phyloP scores from a whole-genome alignment of 2,113 vertebrate species.

The Ictalurus furcatus region DNA sequence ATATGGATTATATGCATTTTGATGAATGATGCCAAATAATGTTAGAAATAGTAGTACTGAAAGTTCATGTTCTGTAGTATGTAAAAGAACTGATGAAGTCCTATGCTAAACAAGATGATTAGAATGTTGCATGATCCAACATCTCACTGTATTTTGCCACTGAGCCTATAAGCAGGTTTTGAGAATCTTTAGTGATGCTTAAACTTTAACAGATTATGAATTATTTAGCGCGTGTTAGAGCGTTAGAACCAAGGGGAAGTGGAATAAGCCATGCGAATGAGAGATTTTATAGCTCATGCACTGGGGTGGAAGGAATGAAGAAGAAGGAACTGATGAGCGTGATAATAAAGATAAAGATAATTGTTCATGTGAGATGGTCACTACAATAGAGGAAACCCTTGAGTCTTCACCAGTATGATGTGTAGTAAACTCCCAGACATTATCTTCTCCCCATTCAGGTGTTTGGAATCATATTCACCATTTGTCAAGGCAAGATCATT shows the following conservation, averaged over 20 bases:
- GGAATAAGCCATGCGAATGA: not conserved
- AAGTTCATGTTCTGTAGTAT: not conserved
- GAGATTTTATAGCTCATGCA: not conserved
- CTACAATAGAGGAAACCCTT: not conserved
- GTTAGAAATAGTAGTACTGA: not conserved
- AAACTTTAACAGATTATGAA: not conserved
- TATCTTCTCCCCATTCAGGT: conserved; percentile 72
- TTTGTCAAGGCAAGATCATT: conserved; percentile 87
- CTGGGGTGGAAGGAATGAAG: not conserved
- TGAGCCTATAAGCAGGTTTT: not conserved
- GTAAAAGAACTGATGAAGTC: not conserved
- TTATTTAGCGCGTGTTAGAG: not conserved
- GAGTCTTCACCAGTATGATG: not conserved
- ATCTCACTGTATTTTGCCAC: not conserved
- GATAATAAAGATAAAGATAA: not conserved
- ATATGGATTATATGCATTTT: not conserved
- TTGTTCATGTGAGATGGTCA: not conserved
- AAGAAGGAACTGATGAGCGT: not conserved
- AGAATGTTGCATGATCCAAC: not conserved
- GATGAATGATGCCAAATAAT: not conserved
- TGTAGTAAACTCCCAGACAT: not conserved
- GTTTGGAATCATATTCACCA: conserved; percentile 93
- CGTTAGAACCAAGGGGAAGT: not conserved
- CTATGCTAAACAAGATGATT: not conserved
- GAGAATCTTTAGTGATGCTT: not conserved